Base-by-base conservation (phyloP, 1,140 invertebrate species). In the Dreissena polymorpha region DNA sequence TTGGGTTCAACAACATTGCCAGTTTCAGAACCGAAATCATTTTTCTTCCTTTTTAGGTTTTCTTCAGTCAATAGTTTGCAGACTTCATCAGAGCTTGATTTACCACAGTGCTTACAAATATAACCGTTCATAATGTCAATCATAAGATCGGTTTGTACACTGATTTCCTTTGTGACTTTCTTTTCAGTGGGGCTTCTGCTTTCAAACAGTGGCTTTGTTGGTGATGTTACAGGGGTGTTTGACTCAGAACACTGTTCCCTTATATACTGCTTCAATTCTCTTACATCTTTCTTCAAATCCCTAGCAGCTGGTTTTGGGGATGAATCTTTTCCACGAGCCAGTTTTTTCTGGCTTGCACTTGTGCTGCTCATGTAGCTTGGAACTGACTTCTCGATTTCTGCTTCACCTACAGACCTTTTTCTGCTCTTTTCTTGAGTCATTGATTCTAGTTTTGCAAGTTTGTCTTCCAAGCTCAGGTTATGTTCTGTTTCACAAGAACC, bases 71-170 rank as follows among this genome's bases (percentile, higher is more conserved):
- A 57, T 77, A 21, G 60, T 29, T 53, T 53, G 14, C 10, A n/a
- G 2, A 60, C 65, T 78, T 78, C 76, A 27, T 78, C 76, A 69
- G 39, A 57, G 55, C 79, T 82, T 25, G 79, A 73, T 21, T 82
- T 82, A 55, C 79, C 79, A 68, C 79, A 82, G 57, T 82, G 79
- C 67, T 67, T 82, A 64, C 79, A 82, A 55, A 74, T 64, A 68
- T 82, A 82, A 23, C 21, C 55, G 18, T 65, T 74, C 50, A 64
- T 70, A 53, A 68, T 57, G 49, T 82, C 79, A 67, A 82, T 55
- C 6, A 74, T 49, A 67, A 67, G 57, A 60, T 82, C 79, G 23
- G 79, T 74, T 51, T 82, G 79, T 27, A 82, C 71, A 74, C 79
- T 74, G n/a, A 74, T 74, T 55, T 82, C 79, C 57, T 50, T 73